Base-by-base conservation (phyloP, 1,140 invertebrate species). In the Drepana arcuata region DNA sequence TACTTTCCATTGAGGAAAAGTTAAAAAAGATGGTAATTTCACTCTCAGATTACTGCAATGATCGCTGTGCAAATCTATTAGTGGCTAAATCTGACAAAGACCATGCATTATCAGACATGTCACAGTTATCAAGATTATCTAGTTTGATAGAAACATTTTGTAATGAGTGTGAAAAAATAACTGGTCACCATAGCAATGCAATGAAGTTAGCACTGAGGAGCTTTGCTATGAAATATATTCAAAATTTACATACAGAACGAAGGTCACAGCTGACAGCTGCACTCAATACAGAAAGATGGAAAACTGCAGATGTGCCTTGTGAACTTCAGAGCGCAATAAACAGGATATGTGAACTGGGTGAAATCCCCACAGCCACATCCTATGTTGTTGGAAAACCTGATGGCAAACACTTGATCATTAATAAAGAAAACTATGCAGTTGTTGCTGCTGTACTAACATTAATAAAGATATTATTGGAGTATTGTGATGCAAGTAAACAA, bases 231-330 rank as follows among this genome's bases (percentile, higher is more conserved):
- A 92, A 92, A 69, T 98, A 97, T 85, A 92, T 98, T 25, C 91
- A 94, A 54, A 88, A 91, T 58, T 97, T 99, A 74, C 96, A 99
- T 72, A 87, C 91, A 29, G 94, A 97, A 61, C 84, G 93, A 26
- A 95, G 95, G 73, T 89, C 87, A 13, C 96, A 96, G 77, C 81
- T 99, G 13, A 91, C 89, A 43, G 60, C 91, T 40, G 86, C 96
- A 21, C 81, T 99, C 21, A 96, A 98, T 61, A 90, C 89, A 50
- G 97, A 99, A 81, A 86, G 92, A 32, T 99, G 97, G 97, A 95
- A 93, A 68, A 89, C 92, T 55, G 93, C 94, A n/a, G 93, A 97
- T 53, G 93, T 99, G 26, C 92, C 95, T 0, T 73, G 85, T 40
- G 93, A 96, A 70, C 92, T 97, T 70, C 95, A 98, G 79, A 85